Evolutionary conservation across 2,888 invertebrate species (phyloP).

Genomic region (Aphidoletes aphidimyza): DNA sequence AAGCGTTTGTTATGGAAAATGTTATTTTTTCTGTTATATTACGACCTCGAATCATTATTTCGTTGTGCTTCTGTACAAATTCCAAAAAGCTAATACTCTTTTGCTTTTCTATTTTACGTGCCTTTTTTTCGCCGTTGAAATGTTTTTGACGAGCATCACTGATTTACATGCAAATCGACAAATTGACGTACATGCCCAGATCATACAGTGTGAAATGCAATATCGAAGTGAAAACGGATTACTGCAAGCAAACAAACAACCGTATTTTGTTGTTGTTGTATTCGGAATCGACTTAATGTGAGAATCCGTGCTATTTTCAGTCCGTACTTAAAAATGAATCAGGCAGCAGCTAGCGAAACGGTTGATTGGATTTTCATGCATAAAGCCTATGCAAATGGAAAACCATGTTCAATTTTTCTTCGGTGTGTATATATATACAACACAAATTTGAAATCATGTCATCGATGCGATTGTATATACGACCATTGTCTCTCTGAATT

Average conservation of each 20-base stretch:
- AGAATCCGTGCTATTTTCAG: constrained; percentile 22
- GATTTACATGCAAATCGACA: constrained; percentile 37
- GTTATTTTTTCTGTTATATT: neutral
- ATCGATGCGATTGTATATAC: constrained; percentile 48
- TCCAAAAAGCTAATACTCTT: neutral
- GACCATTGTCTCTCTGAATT: constrained; percentile 23
- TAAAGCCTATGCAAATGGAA: constrained; percentile 39
- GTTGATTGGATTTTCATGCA: constrained; percentile 40
- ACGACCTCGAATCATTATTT: neutral
- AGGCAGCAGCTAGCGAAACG: neutral
- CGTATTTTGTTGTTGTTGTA: too few relatives aligned
- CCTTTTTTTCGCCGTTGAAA: neutral
- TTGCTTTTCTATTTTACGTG: neutral
- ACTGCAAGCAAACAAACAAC: constrained; percentile 46
- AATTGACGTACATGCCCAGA: constrained; percentile 17
- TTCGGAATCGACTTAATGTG: too few relatives aligned
- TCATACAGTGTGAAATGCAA: neutral
- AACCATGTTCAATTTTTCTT: constrained; percentile 9
- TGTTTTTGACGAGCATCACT: neutral
- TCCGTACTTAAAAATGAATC: neutral
- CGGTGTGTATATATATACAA: neutral
- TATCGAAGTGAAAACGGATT: neutral
- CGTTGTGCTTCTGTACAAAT: neutral
- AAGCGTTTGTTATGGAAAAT: neutral
- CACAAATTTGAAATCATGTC: constrained; percentile 18